Percentiles rank a stretch among this genome's conserved stretches.
These are phyloP conservation scores for Danio jaintianensis DNA, from an alignment of 2,797 vertebrate species.

Conservation along the genomic window DNA sequence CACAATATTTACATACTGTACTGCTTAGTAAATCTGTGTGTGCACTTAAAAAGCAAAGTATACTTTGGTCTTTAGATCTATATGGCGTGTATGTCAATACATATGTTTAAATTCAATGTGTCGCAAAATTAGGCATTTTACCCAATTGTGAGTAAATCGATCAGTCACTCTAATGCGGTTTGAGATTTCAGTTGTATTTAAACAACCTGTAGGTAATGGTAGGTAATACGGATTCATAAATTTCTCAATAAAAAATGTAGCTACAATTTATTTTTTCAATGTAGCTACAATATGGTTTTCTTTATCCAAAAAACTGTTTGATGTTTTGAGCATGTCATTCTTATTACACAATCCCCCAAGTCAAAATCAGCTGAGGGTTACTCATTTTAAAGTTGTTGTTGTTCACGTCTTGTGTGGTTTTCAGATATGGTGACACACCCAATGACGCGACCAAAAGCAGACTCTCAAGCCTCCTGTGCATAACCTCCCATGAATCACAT, in stretches of 20 bases:
- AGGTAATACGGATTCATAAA: background rate
- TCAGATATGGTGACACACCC: constrained; percentile 11
- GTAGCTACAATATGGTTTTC: too few species aligned
- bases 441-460: constrained; percentile 35
- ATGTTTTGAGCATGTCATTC: constrained; percentile 33
- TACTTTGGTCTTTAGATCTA: background rate
- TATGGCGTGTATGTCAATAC: background rate
- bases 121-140: background rate
- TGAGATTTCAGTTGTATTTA: background rate
- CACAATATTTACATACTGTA: too few species aligned
- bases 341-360: background rate
- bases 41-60: too few species aligned
- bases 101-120: background rate
- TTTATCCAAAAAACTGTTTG: too few species aligned
- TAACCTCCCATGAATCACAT: constrained; percentile 16
- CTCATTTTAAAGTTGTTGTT: background rate
- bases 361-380: constrained; percentile 24
- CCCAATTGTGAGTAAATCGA: background rate
- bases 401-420: constrained; percentile 18
- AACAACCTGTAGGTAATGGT: background rate
- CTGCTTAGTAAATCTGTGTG: too few species aligned
- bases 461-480: constrained; percentile 24
- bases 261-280: too few species aligned
- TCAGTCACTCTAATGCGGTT: background rate
- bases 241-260: background rate